phyloP scores from a whole-genome alignment of 2,797 vertebrate species.

The Leuciscus waleckii region DNA sequence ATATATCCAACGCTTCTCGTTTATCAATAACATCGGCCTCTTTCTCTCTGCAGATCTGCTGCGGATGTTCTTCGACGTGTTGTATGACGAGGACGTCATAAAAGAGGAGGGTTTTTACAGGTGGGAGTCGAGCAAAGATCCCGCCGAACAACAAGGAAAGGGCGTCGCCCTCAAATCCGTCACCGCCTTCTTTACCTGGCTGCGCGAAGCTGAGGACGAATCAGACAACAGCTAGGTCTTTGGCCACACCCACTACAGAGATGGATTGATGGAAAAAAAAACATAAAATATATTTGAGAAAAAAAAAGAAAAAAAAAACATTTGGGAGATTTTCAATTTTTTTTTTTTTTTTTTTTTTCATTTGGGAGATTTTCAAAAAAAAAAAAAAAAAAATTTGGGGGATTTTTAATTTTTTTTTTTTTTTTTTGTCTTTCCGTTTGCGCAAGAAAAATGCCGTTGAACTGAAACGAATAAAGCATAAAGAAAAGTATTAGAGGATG shows the following conservation, averaged over 20 bases:
- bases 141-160: constrained; percentile 92
- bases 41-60: constrained; percentile 83
- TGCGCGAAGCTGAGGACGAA: constrained; percentile 93
- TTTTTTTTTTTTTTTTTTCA: constrained; percentile 59
- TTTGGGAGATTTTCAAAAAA: constrained; percentile 70
- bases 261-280: not conserved
- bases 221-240: constrained; percentile 91
- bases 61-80: constrained; percentile 93
- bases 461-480: constrained; percentile 59
- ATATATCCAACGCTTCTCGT: not conserved
- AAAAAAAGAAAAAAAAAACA: constrained; percentile 60
- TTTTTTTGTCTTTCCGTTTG: constrained; percentile 54
- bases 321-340: constrained; percentile 74
- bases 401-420: constrained; percentile 70
- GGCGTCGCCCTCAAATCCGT: constrained; percentile 97
- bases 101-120: constrained; percentile 97
- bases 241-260: constrained; percentile 27
- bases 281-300: not conserved
- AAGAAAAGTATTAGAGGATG: constrained; percentile 57
- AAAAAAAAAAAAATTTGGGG: constrained; percentile 68
- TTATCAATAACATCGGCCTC: not conserved
- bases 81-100: constrained; percentile 96
- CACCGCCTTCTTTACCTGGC: constrained; percentile 97
- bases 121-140: constrained; percentile 96
- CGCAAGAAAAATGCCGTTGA: constrained; percentile 74